phyloP scores from a whole-genome alignment of 2,888 invertebrate genomes.

The Euzetes globulus region DNA sequence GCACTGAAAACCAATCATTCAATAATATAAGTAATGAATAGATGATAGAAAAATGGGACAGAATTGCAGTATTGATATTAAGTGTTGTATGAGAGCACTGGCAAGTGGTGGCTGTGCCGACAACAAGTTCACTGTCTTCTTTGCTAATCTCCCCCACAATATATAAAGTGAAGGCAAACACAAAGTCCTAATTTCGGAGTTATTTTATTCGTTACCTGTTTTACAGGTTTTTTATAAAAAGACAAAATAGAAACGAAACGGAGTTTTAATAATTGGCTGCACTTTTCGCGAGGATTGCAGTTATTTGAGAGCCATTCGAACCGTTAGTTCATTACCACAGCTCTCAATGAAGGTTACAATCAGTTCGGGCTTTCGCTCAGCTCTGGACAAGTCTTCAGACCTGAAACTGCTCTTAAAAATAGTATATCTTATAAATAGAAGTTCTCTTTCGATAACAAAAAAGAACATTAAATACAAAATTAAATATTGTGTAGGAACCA shows the following conservation, averaged over 20 bases:
- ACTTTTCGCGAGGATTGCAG: neutral
- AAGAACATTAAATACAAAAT: neutral
- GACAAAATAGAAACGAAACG: neutral
- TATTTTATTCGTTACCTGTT: slow-evolving; percentile 27
- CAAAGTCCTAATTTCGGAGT: slow-evolving; percentile 20
- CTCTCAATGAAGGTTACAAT: neutral
- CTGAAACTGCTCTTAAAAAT: slow-evolving; percentile 12
- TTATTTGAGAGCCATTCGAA: neutral
- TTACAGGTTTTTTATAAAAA: neutral
- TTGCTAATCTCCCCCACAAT: slow-evolving; percentile 6
- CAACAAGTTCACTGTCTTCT: slow-evolving; percentile 29
- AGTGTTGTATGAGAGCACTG: neutral
- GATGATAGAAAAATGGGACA: slow-evolving; percentile 11
- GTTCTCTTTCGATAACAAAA: slow-evolving; percentile 18
- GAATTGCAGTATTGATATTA: neutral
- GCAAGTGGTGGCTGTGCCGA: neutral
- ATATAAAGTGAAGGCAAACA: slow-evolving; percentile 30
- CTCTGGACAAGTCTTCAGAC: neutral
- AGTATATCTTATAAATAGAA: slow-evolving; percentile 18
- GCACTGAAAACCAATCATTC: slow-evolving; percentile 38
- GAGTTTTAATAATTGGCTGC: neutral
- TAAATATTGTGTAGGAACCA: neutral
- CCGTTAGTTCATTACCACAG: slow-evolving; percentile 23
- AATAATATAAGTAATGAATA: neutral
- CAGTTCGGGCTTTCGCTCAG: neutral